phyloP scores from a whole-genome alignment of 2,888 invertebrate species.

The Minunthozetes semirufus region DNA sequence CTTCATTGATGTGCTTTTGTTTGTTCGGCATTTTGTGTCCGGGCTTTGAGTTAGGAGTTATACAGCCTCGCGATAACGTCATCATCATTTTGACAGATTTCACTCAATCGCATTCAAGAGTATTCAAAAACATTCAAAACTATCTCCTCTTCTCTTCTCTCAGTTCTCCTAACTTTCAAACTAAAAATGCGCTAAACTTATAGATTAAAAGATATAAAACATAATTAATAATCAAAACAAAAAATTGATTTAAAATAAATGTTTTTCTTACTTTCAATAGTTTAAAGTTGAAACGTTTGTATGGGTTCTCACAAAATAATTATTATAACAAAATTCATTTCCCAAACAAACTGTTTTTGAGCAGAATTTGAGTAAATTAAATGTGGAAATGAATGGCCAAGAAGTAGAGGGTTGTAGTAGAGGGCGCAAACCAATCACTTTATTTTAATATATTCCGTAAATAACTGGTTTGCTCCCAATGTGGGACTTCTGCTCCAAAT shows the following conservation, averaged over 20 bases:
- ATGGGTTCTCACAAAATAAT: not conserved
- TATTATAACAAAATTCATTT: not conserved
- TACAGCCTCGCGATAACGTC: constrained; percentile 37
- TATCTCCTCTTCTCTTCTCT: not conserved
- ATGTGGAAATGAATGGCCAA: not conserved
- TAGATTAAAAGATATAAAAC: not conserved
- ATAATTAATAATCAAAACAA: not conserved
- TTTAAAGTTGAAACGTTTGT: not conserved
- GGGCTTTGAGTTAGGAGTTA: constrained; percentile 26
- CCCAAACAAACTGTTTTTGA: not conserved
- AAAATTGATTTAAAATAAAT: not conserved
- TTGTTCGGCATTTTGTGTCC: constrained; percentile 30
- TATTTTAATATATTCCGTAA: not conserved
- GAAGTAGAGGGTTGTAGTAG: constrained; percentile 11
- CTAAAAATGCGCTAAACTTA: not conserved
- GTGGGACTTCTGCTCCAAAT: not conserved
- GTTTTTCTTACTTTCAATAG: not conserved
- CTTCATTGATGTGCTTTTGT: constrained; percentile 29
- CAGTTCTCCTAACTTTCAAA: not conserved
- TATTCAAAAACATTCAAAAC: not conserved
- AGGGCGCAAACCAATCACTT: not conserved
- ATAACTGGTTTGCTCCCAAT: not conserved
- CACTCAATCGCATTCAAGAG: not conserved
- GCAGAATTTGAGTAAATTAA: not conserved
- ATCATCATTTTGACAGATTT: constrained; percentile 24